Evolutionary conservation across 2,888 invertebrate genomes (phyloP), one percentile per base, ranked within the genome.

Genomic region (Oscheius myriophilus): DNA sequence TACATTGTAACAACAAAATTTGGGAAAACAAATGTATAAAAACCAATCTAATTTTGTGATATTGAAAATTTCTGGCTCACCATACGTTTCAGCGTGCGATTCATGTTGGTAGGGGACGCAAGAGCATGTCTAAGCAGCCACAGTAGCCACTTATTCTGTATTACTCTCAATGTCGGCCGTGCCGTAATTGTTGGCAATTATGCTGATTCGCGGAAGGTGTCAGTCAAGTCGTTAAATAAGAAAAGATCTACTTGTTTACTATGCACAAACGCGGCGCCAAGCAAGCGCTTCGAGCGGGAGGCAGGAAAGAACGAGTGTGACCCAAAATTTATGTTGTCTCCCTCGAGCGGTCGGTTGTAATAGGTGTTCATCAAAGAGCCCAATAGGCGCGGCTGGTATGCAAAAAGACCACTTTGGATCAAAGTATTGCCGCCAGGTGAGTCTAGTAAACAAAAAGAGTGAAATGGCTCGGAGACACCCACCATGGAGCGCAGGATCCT

Each of bases 401-500:
- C 26, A 61, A 61, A 61, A 49, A 61, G 46, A 14, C 46, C 39
- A 49, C 33, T 25, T 45, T 12, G 49, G 46, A 58, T 43, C 58
- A 58, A 58, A 58, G 45, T 41, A 45, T n/a, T 43, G 58, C 43
- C 45, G 54, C 54, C 11, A n/a, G 54, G n/a, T 54, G 18, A 23
- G 49, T 18, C 21, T 49, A 49, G 49, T 45, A 33, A 33, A 33
- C 33, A 33, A 33, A 33, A 33, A 33, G 33, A 33, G 3, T 33
- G 33, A 33, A 14, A 43, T 49, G n/a, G 26, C n/a, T 21, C 41
- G 12, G 25, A 63, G 43, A 12, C 33, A 67, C 78, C 55, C 62
- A 78, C 78, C 78, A 78, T 75, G 3, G 75, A 72, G 64, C 78
- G 70, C n/a, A 73, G 70, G 63, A 78, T 72, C 54, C 78, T 68